Evolutionary conservation across 2,888 invertebrate species (phyloP), one percentile per base, ranked within the genome.

Genomic region (Polylopha cassiicola): DNA sequence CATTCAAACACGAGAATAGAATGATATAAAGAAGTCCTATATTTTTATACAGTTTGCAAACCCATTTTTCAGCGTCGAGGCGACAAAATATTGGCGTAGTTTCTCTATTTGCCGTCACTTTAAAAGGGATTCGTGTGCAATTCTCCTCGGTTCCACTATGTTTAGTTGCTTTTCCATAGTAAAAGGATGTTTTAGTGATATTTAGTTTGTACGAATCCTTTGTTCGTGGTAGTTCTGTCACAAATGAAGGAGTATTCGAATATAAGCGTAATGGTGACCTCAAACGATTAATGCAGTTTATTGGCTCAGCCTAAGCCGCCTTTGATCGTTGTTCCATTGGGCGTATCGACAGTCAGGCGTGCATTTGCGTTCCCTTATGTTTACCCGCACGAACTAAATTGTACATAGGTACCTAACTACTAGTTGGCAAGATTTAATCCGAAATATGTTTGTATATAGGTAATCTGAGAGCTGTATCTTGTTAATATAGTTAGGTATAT

Each of bases 281-380:
- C 30, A 37, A 46, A 44, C 49, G 53, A 61, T 62, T 59, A 64
- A 47, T 47, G 50, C 48, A 53, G 58, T 58, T 55, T 55, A 53
- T 48, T 53, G 46, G 50, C 48, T 45, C 47, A 56, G 33, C 24
- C 29, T 41, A 23, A 52, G 48, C 51, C 43, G 46, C 57, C 60
- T 65, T 65, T 61, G 67, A 63, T 65, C 61, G 57, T 42, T 51
- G 58, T 51, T 60, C 55, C 60, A 59, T 58, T 55, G 53, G 51
- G 56, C 55, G 53, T 48, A 52, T 50, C 46, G 51, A 44, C 44
- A 28, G 37, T 48, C 43, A 48, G 44, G 47, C 45, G 52, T 52
- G 24, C 41, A 36, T 41, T 34, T 24, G 30, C 36, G 20, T 36
- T 36, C 34, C 24, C 10, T 36, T 32, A 10, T 41, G 34, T 34